Evolutionary conservation across 2,113 vertebrate species (phyloP).

Genomic region (Colinus virginianus): DNA sequence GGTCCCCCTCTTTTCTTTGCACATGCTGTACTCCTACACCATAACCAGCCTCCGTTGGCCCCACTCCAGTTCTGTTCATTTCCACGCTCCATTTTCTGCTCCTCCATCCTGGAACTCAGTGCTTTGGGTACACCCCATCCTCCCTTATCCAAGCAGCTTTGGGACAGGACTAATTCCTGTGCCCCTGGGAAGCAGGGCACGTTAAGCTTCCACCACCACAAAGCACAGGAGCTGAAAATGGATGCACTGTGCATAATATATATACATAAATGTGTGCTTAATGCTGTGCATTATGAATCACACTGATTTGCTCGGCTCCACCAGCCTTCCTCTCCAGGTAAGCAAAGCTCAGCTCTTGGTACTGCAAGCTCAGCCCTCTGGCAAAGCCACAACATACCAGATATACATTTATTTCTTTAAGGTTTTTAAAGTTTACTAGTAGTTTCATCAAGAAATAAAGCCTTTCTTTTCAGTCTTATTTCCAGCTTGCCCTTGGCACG

Average conservation of each 20-base stretch:
- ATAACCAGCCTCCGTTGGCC: rapidly evolving
- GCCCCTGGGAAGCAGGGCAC: rapidly evolving
- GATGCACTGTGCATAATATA: too few species aligned
- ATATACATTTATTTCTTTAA: rapidly evolving
- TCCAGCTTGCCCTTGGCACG: neutral
- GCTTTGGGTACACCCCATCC: neutral
- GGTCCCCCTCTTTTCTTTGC: neutral
- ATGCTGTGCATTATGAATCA: neutral
- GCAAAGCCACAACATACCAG: rapidly evolving
- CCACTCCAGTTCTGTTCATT: neutral
- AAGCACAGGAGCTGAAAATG: neutral
- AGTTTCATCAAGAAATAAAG: neutral
- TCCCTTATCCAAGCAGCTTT: rapidly evolving
- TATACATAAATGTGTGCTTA: too few species aligned
- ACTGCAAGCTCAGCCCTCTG: rapidly evolving
- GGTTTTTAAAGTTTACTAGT: rapidly evolving
- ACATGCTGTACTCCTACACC: rapidly evolving
- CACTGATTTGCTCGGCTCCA: neutral
- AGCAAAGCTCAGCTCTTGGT: rapidly evolving
- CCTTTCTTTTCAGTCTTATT: neutral
- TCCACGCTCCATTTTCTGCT: neutral
- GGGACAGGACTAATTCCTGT: neutral
- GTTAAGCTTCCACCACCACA: rapidly evolving
- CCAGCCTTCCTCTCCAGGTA: neutral
- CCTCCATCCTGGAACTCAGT: neutral